Evolutionary conservation across 2,113 vertebrate species (phyloP), one percentile per base, ranked within the genome.

Genomic region (Ammodytes dubius): DNA sequence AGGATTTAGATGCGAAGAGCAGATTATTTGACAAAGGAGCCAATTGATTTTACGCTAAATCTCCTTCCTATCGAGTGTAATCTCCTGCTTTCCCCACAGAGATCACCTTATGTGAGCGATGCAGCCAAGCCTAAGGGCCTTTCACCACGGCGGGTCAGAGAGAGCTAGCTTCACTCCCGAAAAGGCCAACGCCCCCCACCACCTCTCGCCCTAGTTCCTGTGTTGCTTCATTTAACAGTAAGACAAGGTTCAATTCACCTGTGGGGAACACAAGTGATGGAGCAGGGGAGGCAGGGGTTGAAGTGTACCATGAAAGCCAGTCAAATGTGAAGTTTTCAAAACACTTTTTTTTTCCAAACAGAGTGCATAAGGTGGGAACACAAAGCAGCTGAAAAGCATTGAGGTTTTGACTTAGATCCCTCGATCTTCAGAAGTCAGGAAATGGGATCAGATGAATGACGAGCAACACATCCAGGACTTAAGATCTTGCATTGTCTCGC

Each of bases 321-420:
- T 79, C 84, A 93, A 50, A 91, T 84, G 88, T 91, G 64, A 93
- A 87, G 89, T 92, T 93, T 87, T 92, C 92, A 90, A 89, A 95
- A 93, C 88, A 93, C 72, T 85, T 82, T 73, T 65, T 50, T 65
- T n/a, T 40, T 12, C 14, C 40, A 70, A 78, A 85, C 82, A 66
- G 61, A 79, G 64, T 27, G 56, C 87, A 87, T 78, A 37, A 56
- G 35, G 56, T 27, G 61, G 0, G 70, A 81, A 81, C 12, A 87
- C 82, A 88, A 92, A 87, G 79, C 81, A 61, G 19, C 79, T 84
- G 68, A 87, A 92, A 87, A 83, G 77, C 56, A 81, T 69, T 57
- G 65, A 82, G 81, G 84, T 85, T 82, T 88, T 68, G 87, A 85
- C 27, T 85, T 68, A 88, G 80, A 92, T 89, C 91, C 91, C 67